Evolutionary conservation across 2,113 vertebrate species (phyloP).

Genomic region (Litocranius walleri): DNA sequence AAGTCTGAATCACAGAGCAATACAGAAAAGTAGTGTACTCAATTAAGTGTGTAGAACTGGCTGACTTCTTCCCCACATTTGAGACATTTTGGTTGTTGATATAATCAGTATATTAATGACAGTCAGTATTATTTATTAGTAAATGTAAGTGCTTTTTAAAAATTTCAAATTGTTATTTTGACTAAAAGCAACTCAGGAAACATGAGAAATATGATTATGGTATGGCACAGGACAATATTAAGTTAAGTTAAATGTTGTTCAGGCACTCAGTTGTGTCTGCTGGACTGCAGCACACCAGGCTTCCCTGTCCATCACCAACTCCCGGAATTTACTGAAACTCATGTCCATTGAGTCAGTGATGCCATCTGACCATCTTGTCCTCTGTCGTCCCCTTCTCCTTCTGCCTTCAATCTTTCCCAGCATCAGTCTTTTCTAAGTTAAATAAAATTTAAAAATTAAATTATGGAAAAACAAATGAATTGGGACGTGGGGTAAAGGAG

Average conservation of each 20-base stretch:
- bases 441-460: background rate
- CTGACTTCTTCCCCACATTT: background rate
- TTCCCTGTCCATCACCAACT: background rate
- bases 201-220: conserved; percentile 9
- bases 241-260: background rate
- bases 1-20: background rate
- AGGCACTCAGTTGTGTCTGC: background rate
- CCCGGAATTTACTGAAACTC: background rate
- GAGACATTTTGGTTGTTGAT: background rate
- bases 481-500: background rate
- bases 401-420: background rate
- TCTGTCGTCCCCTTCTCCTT: background rate
- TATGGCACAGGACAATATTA: background rate
- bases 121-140: background rate
- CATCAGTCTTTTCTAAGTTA: background rate
- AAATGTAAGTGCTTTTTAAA: background rate
- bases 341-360: background rate
- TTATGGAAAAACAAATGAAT: background rate
- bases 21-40: background rate
- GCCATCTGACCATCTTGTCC: background rate
- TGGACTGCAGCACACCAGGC: background rate
- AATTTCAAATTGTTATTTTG: background rate
- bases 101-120: background rate
- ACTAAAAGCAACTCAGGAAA: conserved; percentile 37
- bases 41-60: background rate